phyloP scores from a whole-genome alignment of 2,888 invertebrate species.

The Ormia ochracea region DNA sequence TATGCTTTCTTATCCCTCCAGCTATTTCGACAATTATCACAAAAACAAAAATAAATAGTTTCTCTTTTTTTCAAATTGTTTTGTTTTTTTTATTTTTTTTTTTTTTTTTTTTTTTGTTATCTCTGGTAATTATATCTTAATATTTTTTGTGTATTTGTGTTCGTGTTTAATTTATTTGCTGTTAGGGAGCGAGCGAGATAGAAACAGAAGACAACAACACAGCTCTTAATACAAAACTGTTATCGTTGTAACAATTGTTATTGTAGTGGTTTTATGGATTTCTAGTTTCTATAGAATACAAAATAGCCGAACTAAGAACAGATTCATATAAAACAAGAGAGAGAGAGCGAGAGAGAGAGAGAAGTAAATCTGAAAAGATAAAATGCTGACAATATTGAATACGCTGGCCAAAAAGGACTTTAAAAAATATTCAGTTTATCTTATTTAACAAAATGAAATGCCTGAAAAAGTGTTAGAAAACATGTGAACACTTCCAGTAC shows the following conservation, averaged over 20 bases:
- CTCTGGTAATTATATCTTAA: conserved; percentile 52
- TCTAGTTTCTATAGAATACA: not conserved
- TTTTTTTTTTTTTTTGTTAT: conserved; percentile 21
- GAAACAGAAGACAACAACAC: not conserved
- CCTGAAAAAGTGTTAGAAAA: too few species aligned
- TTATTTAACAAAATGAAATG: too few species aligned
- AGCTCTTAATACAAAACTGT: conserved; percentile 16
- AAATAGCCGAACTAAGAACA: too few species aligned
- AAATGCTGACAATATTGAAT: too few species aligned
- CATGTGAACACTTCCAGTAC: too few species aligned
- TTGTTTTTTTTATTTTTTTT: too few species aligned
- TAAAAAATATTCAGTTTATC: too few species aligned
- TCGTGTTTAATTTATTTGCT: not conserved
- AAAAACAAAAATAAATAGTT: conserved; percentile 30
- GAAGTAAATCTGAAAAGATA: too few species aligned
- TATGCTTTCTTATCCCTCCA: not conserved
- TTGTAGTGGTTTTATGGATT: not conserved
- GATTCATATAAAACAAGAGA: not conserved
- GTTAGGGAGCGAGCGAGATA: not conserved
- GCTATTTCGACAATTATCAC: conserved; percentile 30
- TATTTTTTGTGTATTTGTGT: conserved; percentile 20
- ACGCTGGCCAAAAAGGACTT: too few species aligned
- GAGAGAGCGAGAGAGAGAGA: too few species aligned
- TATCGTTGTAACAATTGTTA: conserved; percentile 19
- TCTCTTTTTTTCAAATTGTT: too few species aligned